Conservation (phyloP, 2,113 vertebrate genomes). For the Myanophis thanlyinensis region DNA sequence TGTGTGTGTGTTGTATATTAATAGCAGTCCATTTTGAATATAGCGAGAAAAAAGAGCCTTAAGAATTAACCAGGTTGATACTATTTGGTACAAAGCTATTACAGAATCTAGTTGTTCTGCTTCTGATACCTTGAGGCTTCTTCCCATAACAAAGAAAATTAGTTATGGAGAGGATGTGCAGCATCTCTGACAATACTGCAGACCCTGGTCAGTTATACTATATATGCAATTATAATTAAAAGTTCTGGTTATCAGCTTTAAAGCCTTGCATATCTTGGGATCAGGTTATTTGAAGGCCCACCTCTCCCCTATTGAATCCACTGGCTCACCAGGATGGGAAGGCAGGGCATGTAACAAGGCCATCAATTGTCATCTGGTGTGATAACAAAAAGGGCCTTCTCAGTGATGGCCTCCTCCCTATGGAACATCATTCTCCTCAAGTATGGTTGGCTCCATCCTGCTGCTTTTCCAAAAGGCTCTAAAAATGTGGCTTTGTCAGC, state of each 20-base stretch:
- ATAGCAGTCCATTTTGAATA: too few species aligned
- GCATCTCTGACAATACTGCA: neutral
- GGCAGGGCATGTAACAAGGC: too few species aligned
- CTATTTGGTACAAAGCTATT: too few species aligned
- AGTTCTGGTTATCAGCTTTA: neutral
- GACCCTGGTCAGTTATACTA: neutral
- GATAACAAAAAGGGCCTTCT: neutral
- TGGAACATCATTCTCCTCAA: neutral
- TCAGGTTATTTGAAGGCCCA: neutral
- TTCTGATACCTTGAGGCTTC: too few species aligned
- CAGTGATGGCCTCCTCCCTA: neutral
- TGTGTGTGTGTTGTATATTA: too few species aligned
- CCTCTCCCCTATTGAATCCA: neutral
- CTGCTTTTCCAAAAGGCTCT: neutral
- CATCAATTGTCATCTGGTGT: neutral
- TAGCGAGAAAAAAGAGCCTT: too few species aligned
- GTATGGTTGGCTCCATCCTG: neutral
- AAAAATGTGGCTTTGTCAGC: neutral
- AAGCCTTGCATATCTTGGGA: neutral
- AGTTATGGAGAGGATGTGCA: neutral
- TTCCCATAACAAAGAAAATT: neutral
- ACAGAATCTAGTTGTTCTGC: too few species aligned
- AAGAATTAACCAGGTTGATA: too few species aligned
- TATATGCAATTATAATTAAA: neutral
- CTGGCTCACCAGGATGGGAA: neutral